Evolutionary conservation across 2,113 vertebrate genomes (phyloP).

Genomic region (Zootoca vivipara): DNA sequence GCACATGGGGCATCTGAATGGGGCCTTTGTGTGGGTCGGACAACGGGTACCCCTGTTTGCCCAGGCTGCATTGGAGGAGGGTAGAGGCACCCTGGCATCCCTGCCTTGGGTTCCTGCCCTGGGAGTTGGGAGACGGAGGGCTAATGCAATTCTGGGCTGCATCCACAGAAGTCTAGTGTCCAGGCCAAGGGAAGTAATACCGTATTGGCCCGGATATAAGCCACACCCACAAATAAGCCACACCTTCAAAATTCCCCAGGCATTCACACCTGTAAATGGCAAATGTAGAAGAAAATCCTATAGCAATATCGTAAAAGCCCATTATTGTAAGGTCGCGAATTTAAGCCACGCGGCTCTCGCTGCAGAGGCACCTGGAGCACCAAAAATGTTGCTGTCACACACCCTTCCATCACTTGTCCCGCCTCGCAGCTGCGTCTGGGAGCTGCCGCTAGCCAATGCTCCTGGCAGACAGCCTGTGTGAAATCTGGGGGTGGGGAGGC

Average conservation of each 20-base stretch:
- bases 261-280: too few relatives aligned
- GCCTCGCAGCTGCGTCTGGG: neutral
- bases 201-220: too few relatives aligned
- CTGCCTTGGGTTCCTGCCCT: neutral
- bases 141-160: too few relatives aligned
- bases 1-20: neutral
- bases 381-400: accelerated
- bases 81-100: neutral
- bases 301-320: too few relatives aligned
- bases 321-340: too few relatives aligned
- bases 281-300: too few relatives aligned
- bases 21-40: neutral
- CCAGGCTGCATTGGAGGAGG: neutral
- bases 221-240: too few relatives aligned
- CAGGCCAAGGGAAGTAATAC: too few relatives aligned
- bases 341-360: neutral
- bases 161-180: too few relatives aligned
- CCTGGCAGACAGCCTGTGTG: neutral
- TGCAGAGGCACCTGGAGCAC: neutral
- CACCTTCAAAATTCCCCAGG: too few relatives aligned
- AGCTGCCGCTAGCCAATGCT: neutral
- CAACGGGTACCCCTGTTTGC: neutral
- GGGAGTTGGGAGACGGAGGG: neutral
- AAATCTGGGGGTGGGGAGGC: conserved; percentile 54
- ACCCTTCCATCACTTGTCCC: neutral